These are phyloP conservation scores for Tangara arthus DNA, from an alignment of 2,797 vertebrate genomes.

Conservation along the genomic window DNA sequence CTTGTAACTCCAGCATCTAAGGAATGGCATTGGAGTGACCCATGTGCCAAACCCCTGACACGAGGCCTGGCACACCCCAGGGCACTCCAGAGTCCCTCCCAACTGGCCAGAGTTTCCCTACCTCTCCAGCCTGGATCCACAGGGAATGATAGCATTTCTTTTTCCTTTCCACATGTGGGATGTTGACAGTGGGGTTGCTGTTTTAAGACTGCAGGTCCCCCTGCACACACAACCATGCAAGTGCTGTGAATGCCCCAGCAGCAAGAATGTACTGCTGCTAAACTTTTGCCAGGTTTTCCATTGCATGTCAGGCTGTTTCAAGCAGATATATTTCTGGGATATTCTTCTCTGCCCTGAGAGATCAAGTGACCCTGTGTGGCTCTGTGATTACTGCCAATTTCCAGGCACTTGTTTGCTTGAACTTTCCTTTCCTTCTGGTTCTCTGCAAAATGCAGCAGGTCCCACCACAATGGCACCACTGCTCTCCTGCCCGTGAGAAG, in stretches of 20 bases:
- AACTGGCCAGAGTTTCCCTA: fast-evolving
- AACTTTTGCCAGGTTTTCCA: background rate
- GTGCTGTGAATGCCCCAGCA: background rate
- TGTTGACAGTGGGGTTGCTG: background rate
- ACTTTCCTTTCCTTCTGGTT: background rate
- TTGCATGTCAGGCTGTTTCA: background rate
- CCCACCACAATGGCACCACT: fast-evolving
- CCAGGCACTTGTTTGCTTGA: background rate
- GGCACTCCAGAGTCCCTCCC: background rate
- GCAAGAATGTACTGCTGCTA: background rate
- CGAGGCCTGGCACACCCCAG: fast-evolving
- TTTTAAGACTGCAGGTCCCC: background rate
- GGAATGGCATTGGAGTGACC: background rate
- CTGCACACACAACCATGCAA: background rate
- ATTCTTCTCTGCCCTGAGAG: background rate
- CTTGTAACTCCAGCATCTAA: background rate
- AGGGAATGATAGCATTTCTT: background rate
- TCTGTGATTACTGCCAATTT: background rate
- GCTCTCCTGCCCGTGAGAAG: background rate
- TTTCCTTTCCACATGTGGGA: background rate
- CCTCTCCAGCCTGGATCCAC: background rate
- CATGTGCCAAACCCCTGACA: background rate
- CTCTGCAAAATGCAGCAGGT: background rate
- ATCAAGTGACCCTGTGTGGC: background rate
- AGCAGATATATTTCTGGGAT: background rate